Percentiles rank a stretch among this genome's conserved stretches.
Conservation (phyloP, 2,113 vertebrate species). For the Prunella himalayana region DNA sequence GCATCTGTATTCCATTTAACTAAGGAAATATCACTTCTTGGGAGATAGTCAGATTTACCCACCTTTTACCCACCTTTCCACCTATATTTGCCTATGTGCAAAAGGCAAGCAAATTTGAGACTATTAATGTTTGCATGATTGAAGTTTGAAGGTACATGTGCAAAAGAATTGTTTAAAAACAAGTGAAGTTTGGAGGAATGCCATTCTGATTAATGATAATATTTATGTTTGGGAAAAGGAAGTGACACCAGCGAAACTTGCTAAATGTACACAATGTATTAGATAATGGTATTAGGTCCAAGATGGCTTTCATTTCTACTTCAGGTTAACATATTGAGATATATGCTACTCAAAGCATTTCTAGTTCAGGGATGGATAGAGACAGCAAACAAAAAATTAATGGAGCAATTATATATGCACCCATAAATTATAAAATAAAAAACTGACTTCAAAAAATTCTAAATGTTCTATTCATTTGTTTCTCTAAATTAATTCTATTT, state of each 20-base stretch:
- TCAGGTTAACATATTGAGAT: not conserved
- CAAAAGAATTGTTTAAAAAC: not conserved
- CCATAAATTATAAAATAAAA: not conserved
- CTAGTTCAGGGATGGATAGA: not conserved
- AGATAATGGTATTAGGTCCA: not conserved
- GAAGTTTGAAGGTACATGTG: not conserved
- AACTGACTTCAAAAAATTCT: not conserved
- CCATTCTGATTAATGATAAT: not conserved
- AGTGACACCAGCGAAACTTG: not conserved
- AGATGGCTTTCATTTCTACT: not conserved
- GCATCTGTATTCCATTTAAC: slow-evolving; percentile 24
- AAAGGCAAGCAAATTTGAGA: not conserved
- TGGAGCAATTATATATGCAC: not conserved
- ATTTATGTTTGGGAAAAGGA: not conserved
- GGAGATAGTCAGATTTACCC: not conserved
- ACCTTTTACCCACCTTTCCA: not conserved
- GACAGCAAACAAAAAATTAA: not conserved
- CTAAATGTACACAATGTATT: not conserved
- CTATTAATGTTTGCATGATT: not conserved
- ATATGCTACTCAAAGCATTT: not conserved
- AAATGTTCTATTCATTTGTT: not conserved
- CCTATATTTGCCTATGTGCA: not conserved
- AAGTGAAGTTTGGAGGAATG: not conserved
- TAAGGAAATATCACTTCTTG: slow-evolving; percentile 7
- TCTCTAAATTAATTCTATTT: not conserved